Evolutionary conservation across 2,888 invertebrate species (phyloP).

Genomic region (Rhaphigaster nebulosa): DNA sequence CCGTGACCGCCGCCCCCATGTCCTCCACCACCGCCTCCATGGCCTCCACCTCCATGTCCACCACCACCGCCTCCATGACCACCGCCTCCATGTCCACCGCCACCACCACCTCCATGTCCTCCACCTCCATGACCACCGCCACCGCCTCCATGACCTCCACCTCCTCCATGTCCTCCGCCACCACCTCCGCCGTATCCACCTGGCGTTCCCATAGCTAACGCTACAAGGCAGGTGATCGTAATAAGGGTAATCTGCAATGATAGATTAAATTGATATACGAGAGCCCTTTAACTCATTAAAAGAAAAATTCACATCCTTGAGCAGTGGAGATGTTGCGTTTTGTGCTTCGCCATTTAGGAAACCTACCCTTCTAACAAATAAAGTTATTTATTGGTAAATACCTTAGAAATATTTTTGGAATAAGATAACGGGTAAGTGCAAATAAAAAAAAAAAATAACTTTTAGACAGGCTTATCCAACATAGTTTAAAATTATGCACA

Average conservation of each 20-base stretch:
- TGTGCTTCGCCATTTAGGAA: no score
- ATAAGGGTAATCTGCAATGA: background rate
- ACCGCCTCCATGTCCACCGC: background rate
- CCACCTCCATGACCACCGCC: background rate
- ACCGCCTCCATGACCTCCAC: background rate
- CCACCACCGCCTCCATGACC: background rate
- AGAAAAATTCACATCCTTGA: background rate
- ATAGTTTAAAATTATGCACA: no score
- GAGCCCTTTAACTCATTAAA: background rate
- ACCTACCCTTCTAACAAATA: background rate
- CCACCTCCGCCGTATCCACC: constrained; percentile 23
- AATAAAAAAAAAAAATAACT: no score
- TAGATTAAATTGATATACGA: background rate
- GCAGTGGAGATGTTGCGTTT: no score
- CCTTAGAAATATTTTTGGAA: no score
- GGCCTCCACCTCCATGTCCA: background rate
- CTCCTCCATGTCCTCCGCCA: background rate
- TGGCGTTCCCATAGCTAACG: background rate
- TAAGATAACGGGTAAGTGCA: no score
- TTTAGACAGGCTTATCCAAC: no score
- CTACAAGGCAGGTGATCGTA: background rate
- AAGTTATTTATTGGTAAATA: no score
- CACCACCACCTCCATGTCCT: background rate
- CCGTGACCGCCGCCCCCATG: background rate
- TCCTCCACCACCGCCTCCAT: background rate